Base-by-base conservation (phyloP, 2,888 invertebrate species). In the Scrobipalpa atriplicella region DNA sequence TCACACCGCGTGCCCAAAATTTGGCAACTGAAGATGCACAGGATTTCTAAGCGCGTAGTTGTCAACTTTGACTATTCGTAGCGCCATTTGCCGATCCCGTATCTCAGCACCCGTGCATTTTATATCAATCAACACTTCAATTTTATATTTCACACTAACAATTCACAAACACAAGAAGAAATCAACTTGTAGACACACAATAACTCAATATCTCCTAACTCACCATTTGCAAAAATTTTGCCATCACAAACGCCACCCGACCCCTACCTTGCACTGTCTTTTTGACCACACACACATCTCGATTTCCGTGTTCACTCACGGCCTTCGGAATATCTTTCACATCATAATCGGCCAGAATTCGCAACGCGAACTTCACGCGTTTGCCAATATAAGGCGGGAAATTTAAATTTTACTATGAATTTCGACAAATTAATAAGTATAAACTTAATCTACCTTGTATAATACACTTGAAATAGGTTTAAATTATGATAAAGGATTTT, bases 171-270 rank as follows among this genome's bases (percentile, higher is more conserved):
- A 91, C 92, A 79, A 79, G 79, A 77, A 77, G 75, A 85, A 83
- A 84, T 83, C 75, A 82, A 86, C 80, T 80, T 79, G 73, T 73
- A 78, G 75, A 72, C 85, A 78, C 81, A 83, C 85, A 81, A 83
- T 83, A 84, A 83, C 79, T 83, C 86, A 88, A 84, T 87, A 88
- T 81, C 86, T 89, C 92, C 93, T 93, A 93, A 95, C 95, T 95
- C 94, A 95, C 95, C 95, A 95, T 94, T 95, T 94, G 94, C 94
- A 94, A 95, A 94, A 94, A 89, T 94, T 95, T 95, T 95, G 95
- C 95, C 95, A 95, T 95, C 94, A 95, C 95, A 95, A 93, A 94
- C 94, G 95, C 95, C 95, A 95, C 95, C 94, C 95, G 95, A 94
- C 95, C 94, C 95, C 95, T 94, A 94, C 94, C 94, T 94, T 95